Percentiles rank a stretch among this genome's conserved stretches.
Conservation (phyloP, 2,888 invertebrate genomes). For the Lumbricus terrestris region DNA sequence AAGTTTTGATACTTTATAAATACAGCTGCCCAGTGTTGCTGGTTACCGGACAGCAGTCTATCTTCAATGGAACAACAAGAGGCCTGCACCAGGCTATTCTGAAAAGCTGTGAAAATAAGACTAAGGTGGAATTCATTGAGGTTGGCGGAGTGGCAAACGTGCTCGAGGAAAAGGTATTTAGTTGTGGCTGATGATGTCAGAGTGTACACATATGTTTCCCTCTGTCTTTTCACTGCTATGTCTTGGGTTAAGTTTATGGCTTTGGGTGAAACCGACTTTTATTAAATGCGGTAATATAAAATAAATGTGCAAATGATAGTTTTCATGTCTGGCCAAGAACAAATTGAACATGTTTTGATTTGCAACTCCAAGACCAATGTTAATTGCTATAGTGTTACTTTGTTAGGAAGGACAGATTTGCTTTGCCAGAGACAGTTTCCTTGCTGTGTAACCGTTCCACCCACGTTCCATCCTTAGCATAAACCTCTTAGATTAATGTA, state of each 20-base stretch:
- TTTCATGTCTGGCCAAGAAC: too few species aligned
- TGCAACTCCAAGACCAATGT: background rate
- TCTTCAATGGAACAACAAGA: constrained; percentile 75
- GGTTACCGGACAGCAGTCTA: constrained; percentile 67
- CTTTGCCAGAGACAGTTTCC: background rate
- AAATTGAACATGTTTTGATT: background rate
- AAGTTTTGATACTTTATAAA: background rate
- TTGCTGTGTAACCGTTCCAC: background rate
- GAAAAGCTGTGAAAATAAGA: constrained; percentile 66
- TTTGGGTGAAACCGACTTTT: background rate
- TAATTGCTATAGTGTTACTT: background rate
- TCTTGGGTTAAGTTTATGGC: background rate
- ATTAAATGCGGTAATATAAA: background rate
- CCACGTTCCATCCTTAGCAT: background rate
- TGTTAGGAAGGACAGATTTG: background rate
- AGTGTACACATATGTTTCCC: background rate
- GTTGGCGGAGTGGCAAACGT: constrained; percentile 83
- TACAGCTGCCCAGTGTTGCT: constrained; percentile 65
- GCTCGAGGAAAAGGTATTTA: constrained; percentile 73
- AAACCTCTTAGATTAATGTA: background rate
- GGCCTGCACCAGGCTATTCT: constrained; percentile 49
- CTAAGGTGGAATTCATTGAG: constrained; percentile 79
- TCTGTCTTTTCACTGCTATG: background rate
- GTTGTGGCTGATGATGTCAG: background rate
- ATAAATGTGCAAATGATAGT: background rate